Evolutionary conservation across 1,140 invertebrate genomes (phyloP).

Genomic region (Cylas formicarius): DNA sequence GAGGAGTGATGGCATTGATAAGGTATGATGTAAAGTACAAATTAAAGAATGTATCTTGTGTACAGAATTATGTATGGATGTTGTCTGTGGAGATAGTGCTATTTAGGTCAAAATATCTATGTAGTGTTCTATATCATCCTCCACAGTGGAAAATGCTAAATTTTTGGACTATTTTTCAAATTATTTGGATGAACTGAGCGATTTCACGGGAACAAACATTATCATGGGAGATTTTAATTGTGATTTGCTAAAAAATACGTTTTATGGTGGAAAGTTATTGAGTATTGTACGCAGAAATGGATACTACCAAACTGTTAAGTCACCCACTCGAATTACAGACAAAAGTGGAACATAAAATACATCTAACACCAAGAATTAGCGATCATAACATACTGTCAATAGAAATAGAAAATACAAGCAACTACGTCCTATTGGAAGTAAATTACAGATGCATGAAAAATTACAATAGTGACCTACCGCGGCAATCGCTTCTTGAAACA

Average conservation of each 20-base stretch:
- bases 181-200: conserved; percentile 5
- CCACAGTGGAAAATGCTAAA: conserved; percentile 4
- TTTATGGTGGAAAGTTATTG: no score
- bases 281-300: no score
- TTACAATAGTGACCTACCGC: not conserved
- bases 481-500: not conserved
- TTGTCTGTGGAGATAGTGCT: not conserved
- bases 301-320: no score
- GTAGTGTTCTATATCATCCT: conserved; percentile 8
- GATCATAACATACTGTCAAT: not conserved
- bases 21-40: conserved; percentile 3
- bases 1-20: conserved; percentile 3
- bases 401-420: not conserved
- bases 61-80: conserved; percentile 5
- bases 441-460: conserved; percentile 5
- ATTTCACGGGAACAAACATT: conserved; percentile 5
- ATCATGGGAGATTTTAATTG: conserved; percentile 9
- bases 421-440: no score
- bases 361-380: not conserved
- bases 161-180: conserved; percentile 8
- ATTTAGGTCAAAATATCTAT: conserved; percentile 2
- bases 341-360: no score
- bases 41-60: not conserved
- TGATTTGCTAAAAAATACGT: no score
- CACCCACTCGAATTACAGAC: no score